Base-by-base conservation (phyloP, 2,113 vertebrate species). In the Oenanthe oenanthe region DNA sequence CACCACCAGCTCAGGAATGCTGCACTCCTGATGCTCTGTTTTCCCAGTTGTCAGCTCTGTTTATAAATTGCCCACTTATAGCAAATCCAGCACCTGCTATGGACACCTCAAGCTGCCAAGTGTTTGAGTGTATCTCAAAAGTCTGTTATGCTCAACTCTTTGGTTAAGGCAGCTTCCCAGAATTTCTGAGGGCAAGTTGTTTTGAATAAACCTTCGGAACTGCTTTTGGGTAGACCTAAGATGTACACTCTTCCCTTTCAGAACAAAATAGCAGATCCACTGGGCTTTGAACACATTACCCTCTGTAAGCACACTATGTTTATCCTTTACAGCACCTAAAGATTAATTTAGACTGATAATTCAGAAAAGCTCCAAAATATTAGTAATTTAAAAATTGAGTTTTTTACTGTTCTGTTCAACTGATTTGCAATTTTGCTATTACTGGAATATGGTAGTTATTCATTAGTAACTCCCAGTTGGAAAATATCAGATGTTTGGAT, bases 61-160 rank as follows among this genome's bases (percentile, higher is more conserved):
- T 98, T 98, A 98, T 97, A 98, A 97, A 97, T 97, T 97, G 96
- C 97, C 97, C 97, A 89, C 97, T 98, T 98, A 98, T 98, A 98
- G 98, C 93, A 96, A 97, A 97, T 73, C 95, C 94, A 96, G 94
- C 98, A 98, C 98, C 98, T 98, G 98, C 97, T 95, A 80, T 32
- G 76, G 96, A 92, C 97, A 95, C 96, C 97, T 98, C 97, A 98
- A 87, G 88, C 96, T 97, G 96, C 96, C 97, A 98, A 97, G 85
- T 77, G 65, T 58, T 77, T 96, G 66, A 92, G 90, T 2, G 18
- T 17, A 38, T 77, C 93, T 95, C 84, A 90, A 53, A 96, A 85
- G 77, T 42, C 45, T 3, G 1, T 68, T 87, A 54, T 25, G 63
- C 54, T 92, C 95, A 92, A 81, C 48, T 71, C 72, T 92, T 96